Conservation (phyloP, 2,113 vertebrate species). For the Anser brachyrhynchus region DNA sequence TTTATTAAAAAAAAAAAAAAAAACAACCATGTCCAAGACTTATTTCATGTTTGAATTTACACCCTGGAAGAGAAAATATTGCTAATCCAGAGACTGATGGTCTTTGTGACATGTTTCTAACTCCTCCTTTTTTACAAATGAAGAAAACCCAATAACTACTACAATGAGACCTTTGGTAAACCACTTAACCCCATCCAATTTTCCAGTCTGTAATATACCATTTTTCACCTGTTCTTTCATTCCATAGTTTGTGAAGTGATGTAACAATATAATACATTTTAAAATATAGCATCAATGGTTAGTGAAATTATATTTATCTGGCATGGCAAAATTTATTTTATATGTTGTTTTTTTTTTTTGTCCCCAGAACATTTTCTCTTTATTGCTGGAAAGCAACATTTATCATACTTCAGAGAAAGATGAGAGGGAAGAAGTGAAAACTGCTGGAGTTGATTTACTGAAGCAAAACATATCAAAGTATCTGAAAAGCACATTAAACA, state of each 20-base stretch:
- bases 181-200: not conserved
- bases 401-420: not conserved
- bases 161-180: not conserved
- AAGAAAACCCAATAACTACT: not conserved
- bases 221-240: not conserved
- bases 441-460: not conserved
- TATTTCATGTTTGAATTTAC: not conserved
- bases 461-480: slow-evolving; percentile 9
- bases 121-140: not conserved
- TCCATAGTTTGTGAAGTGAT: not conserved
- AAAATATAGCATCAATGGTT: not conserved
- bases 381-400: not conserved
- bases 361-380: not conserved
- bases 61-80: not conserved
- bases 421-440: not conserved
- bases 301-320: not conserved
- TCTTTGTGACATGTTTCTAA: not conserved
- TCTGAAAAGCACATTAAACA: not conserved
- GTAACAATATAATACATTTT: not conserved
- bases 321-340: not conserved
- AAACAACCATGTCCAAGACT: not conserved
- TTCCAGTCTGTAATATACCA: not conserved
- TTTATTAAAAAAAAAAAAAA: not conserved
- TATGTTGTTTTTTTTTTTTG: not conserved
- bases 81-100: not conserved